Percentiles rank a stretch among this genome's conserved stretches.
Evolutionary conservation across 2,797 vertebrate genomes (phyloP).

Genomic region (Micrastur ruficollis): DNA sequence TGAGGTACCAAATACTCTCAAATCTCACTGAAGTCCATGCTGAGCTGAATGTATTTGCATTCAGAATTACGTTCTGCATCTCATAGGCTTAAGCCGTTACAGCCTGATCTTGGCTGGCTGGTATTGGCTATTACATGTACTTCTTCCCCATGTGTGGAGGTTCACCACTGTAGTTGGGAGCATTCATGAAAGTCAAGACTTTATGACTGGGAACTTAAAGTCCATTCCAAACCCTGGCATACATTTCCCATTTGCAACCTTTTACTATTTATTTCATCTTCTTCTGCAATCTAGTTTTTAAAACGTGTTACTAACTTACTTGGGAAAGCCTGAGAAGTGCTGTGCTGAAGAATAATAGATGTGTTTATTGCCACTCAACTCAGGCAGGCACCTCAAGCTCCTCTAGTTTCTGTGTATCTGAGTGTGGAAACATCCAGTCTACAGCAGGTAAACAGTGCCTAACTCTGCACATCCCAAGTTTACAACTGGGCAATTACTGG

Average conservation of each 20-base stretch:
- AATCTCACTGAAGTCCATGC: neutral
- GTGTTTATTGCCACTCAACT: neutral
- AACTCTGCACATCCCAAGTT: neutral
- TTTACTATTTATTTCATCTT: neutral
- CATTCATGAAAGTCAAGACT: neutral
- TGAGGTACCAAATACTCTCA: neutral
- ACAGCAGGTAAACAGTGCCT: neutral
- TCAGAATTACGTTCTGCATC: neutral
- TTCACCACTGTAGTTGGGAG: neutral
- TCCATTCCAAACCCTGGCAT: neutral
- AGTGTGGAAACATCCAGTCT: neutral
- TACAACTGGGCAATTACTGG: neutral
- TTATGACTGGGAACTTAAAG: neutral
- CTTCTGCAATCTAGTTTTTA: neutral
- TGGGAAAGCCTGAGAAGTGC: neutral
- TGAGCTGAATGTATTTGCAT: neutral
- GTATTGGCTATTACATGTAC: neutral
- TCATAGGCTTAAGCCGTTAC: neutral
- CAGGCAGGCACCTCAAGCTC: neutral
- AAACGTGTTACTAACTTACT: neutral
- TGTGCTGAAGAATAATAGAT: neutral
- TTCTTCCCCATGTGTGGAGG: neutral
- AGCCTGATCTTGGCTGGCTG: neutral
- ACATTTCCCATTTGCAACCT: neutral
- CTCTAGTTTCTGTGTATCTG: neutral